A percentile compares a stretch with the other conserved stretches of the same genome.
Conservation (phyloP, 2,113 vertebrate species). For the Alectura lathami region DNA sequence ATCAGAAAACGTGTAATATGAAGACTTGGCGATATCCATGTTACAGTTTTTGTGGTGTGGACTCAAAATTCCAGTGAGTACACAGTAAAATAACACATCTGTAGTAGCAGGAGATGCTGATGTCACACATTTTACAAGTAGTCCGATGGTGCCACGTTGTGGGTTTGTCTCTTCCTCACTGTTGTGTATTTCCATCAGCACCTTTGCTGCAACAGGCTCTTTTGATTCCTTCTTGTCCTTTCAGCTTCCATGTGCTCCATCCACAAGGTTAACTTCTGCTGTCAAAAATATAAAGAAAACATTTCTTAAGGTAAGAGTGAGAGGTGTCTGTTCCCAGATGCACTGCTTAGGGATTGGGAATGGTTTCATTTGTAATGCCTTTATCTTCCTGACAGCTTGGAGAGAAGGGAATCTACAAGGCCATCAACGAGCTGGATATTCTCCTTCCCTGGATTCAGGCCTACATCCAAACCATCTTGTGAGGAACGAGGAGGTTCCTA, state of each 20-base stretch:
- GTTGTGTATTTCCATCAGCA: background rate
- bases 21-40: background rate
- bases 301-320: constrained; percentile 68
- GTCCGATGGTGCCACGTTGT: background rate
- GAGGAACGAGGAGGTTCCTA: background rate
- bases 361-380: background rate
- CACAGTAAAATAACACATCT: background rate
- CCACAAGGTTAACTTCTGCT: constrained; percentile 57
- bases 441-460: constrained; percentile 78
- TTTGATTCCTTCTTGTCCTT: constrained; percentile 21
- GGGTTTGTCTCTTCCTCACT: background rate
- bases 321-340: background rate
- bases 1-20: background rate
- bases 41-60: background rate
- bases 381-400: constrained; percentile 65
- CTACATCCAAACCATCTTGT: constrained; percentile 45
- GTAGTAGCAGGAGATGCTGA: background rate
- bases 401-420: constrained; percentile 70
- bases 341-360: background rate
- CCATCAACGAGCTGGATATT: constrained; percentile 74
- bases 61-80: background rate
- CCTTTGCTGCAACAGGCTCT: background rate
- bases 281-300: constrained; percentile 65
- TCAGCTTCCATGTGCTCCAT: constrained; percentile 64
- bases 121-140: background rate